phyloP scores from a whole-genome alignment of 1,140 invertebrate species.

The Heliconius eleuchia region DNA sequence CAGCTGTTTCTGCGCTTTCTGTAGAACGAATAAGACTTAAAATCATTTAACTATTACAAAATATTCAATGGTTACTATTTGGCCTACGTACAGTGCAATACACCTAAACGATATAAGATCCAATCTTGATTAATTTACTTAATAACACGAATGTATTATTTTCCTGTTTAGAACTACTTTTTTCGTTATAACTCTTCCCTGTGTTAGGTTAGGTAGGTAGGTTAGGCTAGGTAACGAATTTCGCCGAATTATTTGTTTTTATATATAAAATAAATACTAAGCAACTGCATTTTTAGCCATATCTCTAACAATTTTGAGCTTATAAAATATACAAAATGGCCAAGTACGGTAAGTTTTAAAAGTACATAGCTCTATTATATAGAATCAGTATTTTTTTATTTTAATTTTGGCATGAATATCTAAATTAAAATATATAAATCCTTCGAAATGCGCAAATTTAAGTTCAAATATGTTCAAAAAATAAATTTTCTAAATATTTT shows the following conservation, averaged over 20 bases:
- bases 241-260: neutral
- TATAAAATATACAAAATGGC: too few relatives aligned
- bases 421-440: too few relatives aligned
- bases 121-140: slow-evolving; percentile 48
- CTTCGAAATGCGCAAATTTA: too few relatives aligned
- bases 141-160: slow-evolving; percentile 31
- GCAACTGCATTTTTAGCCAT: too few relatives aligned
- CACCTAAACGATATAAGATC: slow-evolving; percentile 49
- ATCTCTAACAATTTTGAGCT: too few relatives aligned
- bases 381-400: neutral
- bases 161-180: slow-evolving; percentile 13
- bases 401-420: neutral
- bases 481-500: too few relatives aligned
- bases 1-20: neutral
- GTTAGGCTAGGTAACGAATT: neutral
- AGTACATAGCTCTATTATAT: too few relatives aligned
- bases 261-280: too few relatives aligned
- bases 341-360: too few relatives aligned
- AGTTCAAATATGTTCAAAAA: too few relatives aligned
- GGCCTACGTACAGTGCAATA: slow-evolving; percentile 58
- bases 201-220: slow-evolving; percentile 2
- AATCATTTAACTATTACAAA: neutral
- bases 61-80: slow-evolving; percentile 51
- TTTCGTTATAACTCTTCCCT: slow-evolving; percentile 16
- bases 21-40: neutral